Evolutionary conservation across 2,888 invertebrate genomes (phyloP).

Genomic region (Hetaerina titia): DNA sequence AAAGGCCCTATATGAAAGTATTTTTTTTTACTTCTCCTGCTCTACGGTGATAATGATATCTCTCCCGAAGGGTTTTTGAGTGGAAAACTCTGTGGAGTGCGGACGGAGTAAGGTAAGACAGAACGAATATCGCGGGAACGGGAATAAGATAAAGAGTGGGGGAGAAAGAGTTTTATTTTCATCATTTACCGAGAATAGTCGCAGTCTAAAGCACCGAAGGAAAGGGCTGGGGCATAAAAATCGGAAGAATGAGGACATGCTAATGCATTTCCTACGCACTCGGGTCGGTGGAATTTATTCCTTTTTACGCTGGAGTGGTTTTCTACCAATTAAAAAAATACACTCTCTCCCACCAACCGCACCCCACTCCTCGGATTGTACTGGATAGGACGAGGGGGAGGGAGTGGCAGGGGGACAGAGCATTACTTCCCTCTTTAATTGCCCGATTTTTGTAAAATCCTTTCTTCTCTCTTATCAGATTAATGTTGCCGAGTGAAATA

Average conservation of each 20-base stretch:
- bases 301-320: neutral
- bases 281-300: neutral
- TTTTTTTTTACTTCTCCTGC: neutral
- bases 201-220: neutral
- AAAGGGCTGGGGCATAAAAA: neutral
- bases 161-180: conserved; percentile 26
- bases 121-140: neutral
- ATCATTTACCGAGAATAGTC: neutral
- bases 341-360: neutral
- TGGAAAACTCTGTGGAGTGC: neutral
- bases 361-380: neutral
- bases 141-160: neutral
- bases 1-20: neutral
- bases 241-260: neutral
- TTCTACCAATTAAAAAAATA: neutral
- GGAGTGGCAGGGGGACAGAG: neutral
- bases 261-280: neutral
- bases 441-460: neutral
- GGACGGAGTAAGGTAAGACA: neutral
- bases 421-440: neutral
- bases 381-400: too few species aligned
- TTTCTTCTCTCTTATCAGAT: neutral
- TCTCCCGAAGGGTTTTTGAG: neutral
- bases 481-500: neutral
- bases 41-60: neutral